Base-by-base conservation (phyloP, 1,140 invertebrate genomes). In the Drosophila lacertosa region DNA sequence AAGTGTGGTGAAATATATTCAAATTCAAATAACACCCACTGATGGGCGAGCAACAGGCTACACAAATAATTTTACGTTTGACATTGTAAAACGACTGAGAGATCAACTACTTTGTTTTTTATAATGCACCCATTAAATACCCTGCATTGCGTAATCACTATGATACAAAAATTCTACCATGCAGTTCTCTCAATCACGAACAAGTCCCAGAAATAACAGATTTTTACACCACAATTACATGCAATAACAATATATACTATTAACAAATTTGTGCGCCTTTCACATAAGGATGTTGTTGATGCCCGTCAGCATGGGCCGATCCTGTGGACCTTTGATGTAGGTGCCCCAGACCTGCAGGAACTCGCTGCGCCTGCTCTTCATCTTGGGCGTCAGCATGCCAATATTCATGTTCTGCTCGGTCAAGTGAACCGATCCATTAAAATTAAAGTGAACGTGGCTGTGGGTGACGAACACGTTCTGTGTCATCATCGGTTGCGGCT, bases 391-490 rank as follows among this genome's bases (percentile, higher is more conserved):
- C 11, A 50, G 20, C 9, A 51, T 35, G 7, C 45, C 37, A 33
- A 69, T 18, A 35, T 73, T 69, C 5, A 66, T 11, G n/a, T 55
- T 47, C 1, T 29, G 42, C 2, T 65, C 24, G 0, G 53, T 57
- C 2, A 65, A 24, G 2, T 48, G 47, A 4, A 79, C 55, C 5
- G 59, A 44, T 6, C 59, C 80, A 37, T 80, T 67, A 4, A 84
- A 67, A 24, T 80, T 67, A 11, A 84, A 65, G 15, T 84, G 73
- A 4, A 74, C 62, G 16, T 86, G 76, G n/a, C 76, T 84, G 18
- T 77, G 71, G 1, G 42, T 80, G 9, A 84, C 74, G 24, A 57
- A 84, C 0, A 84, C 57, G 18, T 63, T 73, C 35, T 48, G 69
- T n/a, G 15, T 22, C 3, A 29, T n/a, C n/a, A n/a, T n/a, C 26